Percentiles rank a stretch among this genome's conserved stretches.
phyloP scores from a whole-genome alignment of 2,888 invertebrate genomes.

The Agrenia bidenticulata region DNA sequence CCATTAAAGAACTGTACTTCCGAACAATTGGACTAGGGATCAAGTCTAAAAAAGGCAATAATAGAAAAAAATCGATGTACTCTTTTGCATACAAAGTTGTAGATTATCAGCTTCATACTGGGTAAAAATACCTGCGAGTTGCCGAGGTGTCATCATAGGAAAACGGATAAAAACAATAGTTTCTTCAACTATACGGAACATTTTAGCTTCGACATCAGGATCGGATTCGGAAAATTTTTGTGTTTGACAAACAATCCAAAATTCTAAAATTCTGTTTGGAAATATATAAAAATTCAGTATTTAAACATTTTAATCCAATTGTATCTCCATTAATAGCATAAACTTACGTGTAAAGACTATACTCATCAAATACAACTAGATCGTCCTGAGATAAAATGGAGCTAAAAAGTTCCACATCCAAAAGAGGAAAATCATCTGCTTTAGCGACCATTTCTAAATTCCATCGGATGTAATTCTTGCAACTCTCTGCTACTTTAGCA shows the following conservation, averaged over 20 bases:
- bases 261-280: constrained; percentile 65
- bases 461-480: constrained; percentile 84
- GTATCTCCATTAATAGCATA: not conserved
- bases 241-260: constrained; percentile 76
- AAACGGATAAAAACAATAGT: constrained; percentile 80
- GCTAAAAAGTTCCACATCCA: constrained; percentile 67
- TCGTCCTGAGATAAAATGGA: constrained; percentile 76
- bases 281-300: constrained; percentile 15
- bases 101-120: too few species aligned
- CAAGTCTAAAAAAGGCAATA: constrained; percentile 60
- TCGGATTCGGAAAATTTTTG: constrained; percentile 60
- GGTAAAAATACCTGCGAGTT: constrained; percentile 64
- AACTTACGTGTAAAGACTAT: constrained; percentile 70
- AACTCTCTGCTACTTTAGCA: constrained; percentile 64
- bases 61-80: not conserved
- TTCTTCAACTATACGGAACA: constrained; percentile 70
- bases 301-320: constrained; percentile 11
- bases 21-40: constrained; percentile 75
- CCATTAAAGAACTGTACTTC: constrained; percentile 80
- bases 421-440: constrained; percentile 71
- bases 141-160: constrained; percentile 91
- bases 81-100: too few species aligned
- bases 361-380: constrained; percentile 85
- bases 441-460: constrained; percentile 81
- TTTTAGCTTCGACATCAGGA: constrained; percentile 61